Base-by-base conservation (phyloP, 64 coral and sea anemone species). In the Anthopleura sola region DNA sequence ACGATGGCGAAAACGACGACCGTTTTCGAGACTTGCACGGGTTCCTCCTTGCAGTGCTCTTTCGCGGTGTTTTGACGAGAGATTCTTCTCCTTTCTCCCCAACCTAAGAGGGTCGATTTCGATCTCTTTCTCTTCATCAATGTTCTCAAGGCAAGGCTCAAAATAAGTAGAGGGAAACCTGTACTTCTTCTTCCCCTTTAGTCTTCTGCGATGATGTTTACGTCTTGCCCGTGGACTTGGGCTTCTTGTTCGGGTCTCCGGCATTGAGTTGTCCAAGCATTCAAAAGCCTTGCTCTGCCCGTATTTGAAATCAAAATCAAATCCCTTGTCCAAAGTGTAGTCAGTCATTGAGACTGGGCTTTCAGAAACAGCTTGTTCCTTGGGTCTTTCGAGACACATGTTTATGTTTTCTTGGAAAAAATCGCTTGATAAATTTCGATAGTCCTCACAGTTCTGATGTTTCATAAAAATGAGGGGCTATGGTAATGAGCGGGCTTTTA, bases 291-390 rank as follows among this genome's bases (percentile, higher is more conserved):
- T 81, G 75, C 76, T 90, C 16, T 86, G 89, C 0, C 89, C 89
- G 24, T 91, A 91, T 68, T 91, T 91, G 38, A 91, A 86, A 20
- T 91, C 84, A n/a, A 91, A 91, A 86, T 91, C 89, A 46, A 58
- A 91, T 37, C 54, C 84, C 78, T 91, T 86, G 5, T 28, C 75
- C 39, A 68, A 33, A 10, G 34, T 47, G 2, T 76, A 62, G 37
- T 91, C 89, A 16, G 28, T 81, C 89, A 91, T 91, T 14, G 84
- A 86, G 12, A 79, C 37, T 55, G 82, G 82, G 29, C 9, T 54
- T 58, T 83, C 82, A 21, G 29, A 36, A 50, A 83, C 29, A 21
- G 82, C 55, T 53, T 53, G 49, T 83, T 83, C 82, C 17, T 23
- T 34, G 16, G 51, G 82, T 56, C 82, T 53, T 83, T 83, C 82